A percentile compares a stretch with the other conserved stretches of the same genome.
Conservation (phyloP, 2,888 invertebrate species). For the Campoletis raptor region DNA sequence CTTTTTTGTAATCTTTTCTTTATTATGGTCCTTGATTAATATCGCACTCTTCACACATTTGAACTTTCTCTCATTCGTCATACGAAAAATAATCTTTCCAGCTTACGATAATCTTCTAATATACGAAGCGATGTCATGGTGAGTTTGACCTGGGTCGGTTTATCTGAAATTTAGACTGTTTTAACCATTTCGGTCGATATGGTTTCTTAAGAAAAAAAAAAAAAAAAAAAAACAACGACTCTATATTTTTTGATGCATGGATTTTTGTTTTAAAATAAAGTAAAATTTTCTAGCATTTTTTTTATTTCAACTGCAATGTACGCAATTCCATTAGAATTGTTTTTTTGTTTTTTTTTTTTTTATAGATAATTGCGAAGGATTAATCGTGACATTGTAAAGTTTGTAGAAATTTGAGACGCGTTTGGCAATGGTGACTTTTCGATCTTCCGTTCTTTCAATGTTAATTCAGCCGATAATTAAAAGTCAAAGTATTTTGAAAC, state of each 20-base stretch:
- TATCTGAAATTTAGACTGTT: not conserved
- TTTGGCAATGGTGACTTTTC: constrained; percentile 17
- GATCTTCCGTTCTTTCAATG: constrained; percentile 29
- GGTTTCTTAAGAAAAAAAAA: not conserved
- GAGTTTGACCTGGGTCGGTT: constrained; percentile 1
- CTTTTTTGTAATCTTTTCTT: not conserved
- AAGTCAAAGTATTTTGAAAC: constrained; percentile 25
- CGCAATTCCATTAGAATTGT: not conserved
- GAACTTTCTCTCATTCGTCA: not conserved
- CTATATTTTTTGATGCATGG: not conserved
- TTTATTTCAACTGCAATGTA: not conserved
- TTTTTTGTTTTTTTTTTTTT: not conserved
- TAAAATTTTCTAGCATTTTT: not conserved
- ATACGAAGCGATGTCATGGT: not conserved
- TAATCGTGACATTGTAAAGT: not conserved
- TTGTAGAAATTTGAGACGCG: not conserved
- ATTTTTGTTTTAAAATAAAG: not conserved
- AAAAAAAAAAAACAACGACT: not conserved
- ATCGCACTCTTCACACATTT: not conserved
- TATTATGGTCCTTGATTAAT: not conserved
- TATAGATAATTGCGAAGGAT: not conserved
- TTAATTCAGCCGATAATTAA: constrained; percentile 22
- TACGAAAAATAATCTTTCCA: not conserved
- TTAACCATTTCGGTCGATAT: constrained; percentile 2
- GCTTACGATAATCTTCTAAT: constrained; percentile 2